phyloP scores from a whole-genome alignment of 64 coral and sea anemone genomes.

The Exaiptasia diaphana region DNA sequence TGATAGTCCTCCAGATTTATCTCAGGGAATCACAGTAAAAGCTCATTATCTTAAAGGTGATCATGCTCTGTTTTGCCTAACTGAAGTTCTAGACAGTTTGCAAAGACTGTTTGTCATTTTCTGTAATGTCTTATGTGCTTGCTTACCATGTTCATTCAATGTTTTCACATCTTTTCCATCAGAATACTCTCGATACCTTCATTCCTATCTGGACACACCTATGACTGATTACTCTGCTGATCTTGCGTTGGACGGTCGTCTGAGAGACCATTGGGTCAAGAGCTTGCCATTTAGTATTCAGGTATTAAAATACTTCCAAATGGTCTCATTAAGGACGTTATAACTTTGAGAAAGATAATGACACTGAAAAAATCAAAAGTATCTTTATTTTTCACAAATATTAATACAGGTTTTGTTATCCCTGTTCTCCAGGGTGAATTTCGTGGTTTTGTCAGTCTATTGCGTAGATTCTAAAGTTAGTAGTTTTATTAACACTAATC shows the following conservation, averaged over 20 bases:
- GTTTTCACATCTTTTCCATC: neutral
- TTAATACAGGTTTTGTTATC: neutral
- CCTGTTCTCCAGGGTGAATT: too few species aligned
- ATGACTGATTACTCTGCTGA: slow-evolving; percentile 59
- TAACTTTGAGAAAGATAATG: too few species aligned
- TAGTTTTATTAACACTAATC: neutral
- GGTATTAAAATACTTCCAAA: slow-evolving; percentile 15
- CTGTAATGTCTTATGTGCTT: too few species aligned
- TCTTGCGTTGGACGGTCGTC: slow-evolving; percentile 56
- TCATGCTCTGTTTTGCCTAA: too few species aligned
- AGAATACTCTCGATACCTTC: slow-evolving; percentile 90
- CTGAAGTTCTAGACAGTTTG: neutral
- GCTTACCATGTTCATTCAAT: too few species aligned
- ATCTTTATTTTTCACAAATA: too few species aligned
- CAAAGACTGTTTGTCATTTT: neutral
- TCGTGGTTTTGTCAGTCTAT: too few species aligned
- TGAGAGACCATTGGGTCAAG: slow-evolving; percentile 83
- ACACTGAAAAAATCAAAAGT: too few species aligned
- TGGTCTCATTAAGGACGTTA: too few species aligned
- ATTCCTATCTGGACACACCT: slow-evolving; percentile 61
- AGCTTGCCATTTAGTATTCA: slow-evolving; percentile 70
- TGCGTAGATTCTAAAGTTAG: neutral
- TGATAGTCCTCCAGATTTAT: neutral
- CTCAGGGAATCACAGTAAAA: slow-evolving; percentile 34
- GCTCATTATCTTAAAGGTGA: slow-evolving; percentile 82